phyloP scores from a whole-genome alignment of 2,113 vertebrate genomes.

The Rhinolophus sinicus region DNA sequence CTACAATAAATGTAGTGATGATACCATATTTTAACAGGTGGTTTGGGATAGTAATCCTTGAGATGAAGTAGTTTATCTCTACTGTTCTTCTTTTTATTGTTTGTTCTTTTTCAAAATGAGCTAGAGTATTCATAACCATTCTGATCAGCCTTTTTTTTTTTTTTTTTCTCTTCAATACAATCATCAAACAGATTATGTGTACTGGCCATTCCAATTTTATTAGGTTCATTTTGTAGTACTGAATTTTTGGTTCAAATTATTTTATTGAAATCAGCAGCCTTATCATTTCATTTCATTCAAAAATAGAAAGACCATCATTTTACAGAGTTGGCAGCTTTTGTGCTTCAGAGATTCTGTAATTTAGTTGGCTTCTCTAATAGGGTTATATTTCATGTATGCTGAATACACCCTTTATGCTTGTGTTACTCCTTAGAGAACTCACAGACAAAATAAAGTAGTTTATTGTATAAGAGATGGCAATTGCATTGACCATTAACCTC shows the following conservation, averaged over 20 bases:
- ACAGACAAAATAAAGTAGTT: conserved; percentile 81
- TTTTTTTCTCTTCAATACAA: conserved; percentile 43
- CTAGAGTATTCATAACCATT: background rate
- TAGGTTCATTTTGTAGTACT: conserved; percentile 63
- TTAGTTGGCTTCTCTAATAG: conserved; percentile 81
- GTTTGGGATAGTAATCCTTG: background rate
- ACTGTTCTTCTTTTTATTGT: background rate
- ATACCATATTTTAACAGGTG: background rate
- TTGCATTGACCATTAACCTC: conserved; percentile 82
- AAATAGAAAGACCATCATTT: conserved; percentile 79
- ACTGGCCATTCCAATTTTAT: conserved; percentile 68
- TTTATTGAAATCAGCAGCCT: conserved; percentile 71
- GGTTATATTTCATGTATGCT: conserved; percentile 80
- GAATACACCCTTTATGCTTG: conserved; percentile 81
- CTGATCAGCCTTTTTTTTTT: background rate
- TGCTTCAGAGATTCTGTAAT: conserved; percentile 83
- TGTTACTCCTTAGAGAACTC: conserved; percentile 80
- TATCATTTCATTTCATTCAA: conserved; percentile 79
- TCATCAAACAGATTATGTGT: conserved; percentile 61
- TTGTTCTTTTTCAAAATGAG: conserved; percentile 35
- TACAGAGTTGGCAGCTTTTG: conserved; percentile 80
- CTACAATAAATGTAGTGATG: background rate
- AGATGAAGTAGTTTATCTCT: conserved; percentile 1
- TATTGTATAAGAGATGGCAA: conserved; percentile 80
- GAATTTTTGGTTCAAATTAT: conserved; percentile 75